Percentiles rank a stretch among this genome's conserved stretches.
phyloP scores from a whole-genome alignment of 1,140 invertebrate genomes.

The Cryptotermes secundus region DNA sequence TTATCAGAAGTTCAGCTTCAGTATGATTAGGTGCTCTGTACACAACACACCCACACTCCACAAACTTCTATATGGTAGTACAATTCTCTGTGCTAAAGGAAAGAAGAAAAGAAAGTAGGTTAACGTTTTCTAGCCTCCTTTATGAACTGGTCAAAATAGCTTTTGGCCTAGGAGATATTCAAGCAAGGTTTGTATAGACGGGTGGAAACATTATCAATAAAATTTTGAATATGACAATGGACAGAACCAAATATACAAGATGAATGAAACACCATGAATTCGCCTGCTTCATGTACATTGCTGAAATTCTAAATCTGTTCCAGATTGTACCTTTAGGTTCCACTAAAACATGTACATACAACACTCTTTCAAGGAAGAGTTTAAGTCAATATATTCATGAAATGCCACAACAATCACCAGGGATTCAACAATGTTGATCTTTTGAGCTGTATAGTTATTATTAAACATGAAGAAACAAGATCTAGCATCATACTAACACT shows the following conservation, averaged over 20 bases:
- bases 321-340: neutral
- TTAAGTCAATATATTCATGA: neutral
- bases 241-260: neutral
- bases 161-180: too few species aligned
- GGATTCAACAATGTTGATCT: neutral
- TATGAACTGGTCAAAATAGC: too few species aligned
- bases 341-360: neutral
- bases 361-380: neutral
- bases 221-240: too few species aligned
- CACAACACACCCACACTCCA: too few species aligned
- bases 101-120: too few species aligned
- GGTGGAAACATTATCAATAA: too few species aligned
- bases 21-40: too few species aligned
- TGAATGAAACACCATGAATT: neutral
- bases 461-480: neutral
- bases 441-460: neutral
- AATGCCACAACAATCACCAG: neutral
- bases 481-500: neutral
- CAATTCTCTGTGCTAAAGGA: too few species aligned
- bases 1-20: too few species aligned
- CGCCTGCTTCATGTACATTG: neutral
- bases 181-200: too few species aligned
- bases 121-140: too few species aligned
- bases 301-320: neutral
- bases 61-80: too few species aligned